phyloP scores from a whole-genome alignment of 2,797 vertebrate genomes.

The Cuniculus paca region DNA sequence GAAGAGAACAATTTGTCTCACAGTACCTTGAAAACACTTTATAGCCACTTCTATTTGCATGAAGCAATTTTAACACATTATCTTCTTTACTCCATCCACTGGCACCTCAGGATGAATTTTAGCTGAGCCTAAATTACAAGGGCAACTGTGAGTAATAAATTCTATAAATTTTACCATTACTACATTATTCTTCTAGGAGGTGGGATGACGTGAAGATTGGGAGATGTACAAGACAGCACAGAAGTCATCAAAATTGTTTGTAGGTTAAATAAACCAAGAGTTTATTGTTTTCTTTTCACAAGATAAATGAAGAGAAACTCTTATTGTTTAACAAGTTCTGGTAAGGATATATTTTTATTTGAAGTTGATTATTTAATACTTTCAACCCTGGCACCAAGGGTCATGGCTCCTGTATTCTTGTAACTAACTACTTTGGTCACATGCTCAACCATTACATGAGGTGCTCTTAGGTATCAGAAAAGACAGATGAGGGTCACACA shows the following conservation, averaged over 20 bases:
- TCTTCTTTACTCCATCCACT: background rate
- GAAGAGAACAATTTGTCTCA: conserved; percentile 45
- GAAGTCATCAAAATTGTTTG: conserved; percentile 7
- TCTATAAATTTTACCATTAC: conserved; percentile 7
- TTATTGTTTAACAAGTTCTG: background rate
- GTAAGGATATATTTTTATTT: background rate
- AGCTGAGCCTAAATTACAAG: background rate
- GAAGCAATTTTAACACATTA: conserved; percentile 59
- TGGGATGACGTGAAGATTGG: background rate
- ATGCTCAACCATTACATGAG: background rate
- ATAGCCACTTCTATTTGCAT: background rate
- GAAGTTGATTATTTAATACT: background rate
- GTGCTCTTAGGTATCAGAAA: conserved; percentile 9
- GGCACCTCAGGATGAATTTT: conserved; percentile 42
- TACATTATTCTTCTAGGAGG: conserved; percentile 1
- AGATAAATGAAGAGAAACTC: background rate
- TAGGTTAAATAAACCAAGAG: conserved; percentile 14
- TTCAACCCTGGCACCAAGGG: background rate
- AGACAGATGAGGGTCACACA: background rate
- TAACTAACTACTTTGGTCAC: background rate
- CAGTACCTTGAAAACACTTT: conserved; percentile 16
- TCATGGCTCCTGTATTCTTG: background rate
- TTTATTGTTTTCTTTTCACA: background rate
- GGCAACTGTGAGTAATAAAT: conserved; percentile 35
- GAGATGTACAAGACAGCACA: background rate